Percentiles rank a stretch among this genome's conserved stretches.
phyloP scores from a whole-genome alignment of 2,888 invertebrate genomes.

The Aphrophora alni region DNA sequence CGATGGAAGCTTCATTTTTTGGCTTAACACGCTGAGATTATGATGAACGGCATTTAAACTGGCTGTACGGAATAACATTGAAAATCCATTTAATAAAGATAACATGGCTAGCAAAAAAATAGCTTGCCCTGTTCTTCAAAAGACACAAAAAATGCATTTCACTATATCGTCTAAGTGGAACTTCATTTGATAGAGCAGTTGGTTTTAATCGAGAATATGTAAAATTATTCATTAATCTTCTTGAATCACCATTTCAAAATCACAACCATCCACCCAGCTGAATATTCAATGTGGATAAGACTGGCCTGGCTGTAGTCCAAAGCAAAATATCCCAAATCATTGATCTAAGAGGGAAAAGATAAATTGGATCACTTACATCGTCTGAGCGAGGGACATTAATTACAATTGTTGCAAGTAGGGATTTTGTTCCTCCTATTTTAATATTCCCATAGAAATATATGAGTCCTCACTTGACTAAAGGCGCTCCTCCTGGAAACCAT shows the following conservation, averaged over 20 bases:
- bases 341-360: not conserved
- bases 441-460: not conserved
- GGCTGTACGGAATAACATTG: no score
- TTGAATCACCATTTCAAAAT: not conserved
- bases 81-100: no score
- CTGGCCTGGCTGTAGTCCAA: not conserved
- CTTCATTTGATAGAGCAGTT: not conserved
- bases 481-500: not conserved
- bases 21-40: no score
- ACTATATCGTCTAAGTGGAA: not conserved
- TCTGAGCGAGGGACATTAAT: not conserved
- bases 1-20: no score
- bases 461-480: not conserved
- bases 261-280: not conserved
- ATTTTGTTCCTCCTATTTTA: not conserved
- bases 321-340: not conserved
- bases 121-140: no score
- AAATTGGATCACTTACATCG: not conserved
- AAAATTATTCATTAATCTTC: not conserved
- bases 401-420: not conserved
- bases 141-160: no score
- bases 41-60: no score
- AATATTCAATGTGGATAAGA: not conserved
- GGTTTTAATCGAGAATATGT: not conserved
- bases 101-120: no score